Conservation (phyloP, 2,888 invertebrate genomes). For the Sminthurides aquaticus region DNA sequence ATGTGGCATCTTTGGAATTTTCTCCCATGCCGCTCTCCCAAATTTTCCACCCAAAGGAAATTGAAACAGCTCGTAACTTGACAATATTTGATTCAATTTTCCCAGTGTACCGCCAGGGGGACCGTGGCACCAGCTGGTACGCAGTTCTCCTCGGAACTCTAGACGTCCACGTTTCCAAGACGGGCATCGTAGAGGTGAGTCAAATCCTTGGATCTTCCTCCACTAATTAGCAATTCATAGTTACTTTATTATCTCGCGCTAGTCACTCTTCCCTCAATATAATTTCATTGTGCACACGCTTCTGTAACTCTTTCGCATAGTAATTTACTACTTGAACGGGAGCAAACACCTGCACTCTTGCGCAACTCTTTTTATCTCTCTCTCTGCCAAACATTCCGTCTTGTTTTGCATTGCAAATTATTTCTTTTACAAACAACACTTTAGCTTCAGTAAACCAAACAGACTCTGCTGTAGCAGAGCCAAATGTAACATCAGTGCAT, state of each 20-base stretch:
- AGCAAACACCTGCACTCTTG: no score
- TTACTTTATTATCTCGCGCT: background rate
- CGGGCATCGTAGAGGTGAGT: slow-evolving; percentile 53
- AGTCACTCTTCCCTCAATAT: background rate
- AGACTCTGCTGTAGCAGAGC: no score
- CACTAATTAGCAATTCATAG: background rate
- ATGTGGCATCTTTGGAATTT: background rate
- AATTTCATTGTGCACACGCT: no score
- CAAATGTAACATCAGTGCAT: no score
- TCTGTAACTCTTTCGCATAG: no score
- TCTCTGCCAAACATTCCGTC: no score
- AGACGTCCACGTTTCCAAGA: slow-evolving; percentile 56
- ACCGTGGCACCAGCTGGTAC: slow-evolving; percentile 71
- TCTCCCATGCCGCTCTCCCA: background rate
- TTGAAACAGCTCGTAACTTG: background rate
- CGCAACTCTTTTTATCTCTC: no score
- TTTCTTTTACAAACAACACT: no score
- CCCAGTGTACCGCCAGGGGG: slow-evolving; percentile 68
- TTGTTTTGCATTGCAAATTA: no score
- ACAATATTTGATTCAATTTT: slow-evolving; percentile 32
- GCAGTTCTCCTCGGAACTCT: slow-evolving; percentile 64
- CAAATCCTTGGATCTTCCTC: background rate
- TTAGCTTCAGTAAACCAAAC: no score
- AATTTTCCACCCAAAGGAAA: background rate
- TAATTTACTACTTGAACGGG: no score